A percentile compares a stretch with the other conserved stretches of the same genome.
These are phyloP conservation scores for Meloidogyne exigua DNA, from an alignment of 1,140 invertebrate species.

Conservation along the genomic window DNA sequence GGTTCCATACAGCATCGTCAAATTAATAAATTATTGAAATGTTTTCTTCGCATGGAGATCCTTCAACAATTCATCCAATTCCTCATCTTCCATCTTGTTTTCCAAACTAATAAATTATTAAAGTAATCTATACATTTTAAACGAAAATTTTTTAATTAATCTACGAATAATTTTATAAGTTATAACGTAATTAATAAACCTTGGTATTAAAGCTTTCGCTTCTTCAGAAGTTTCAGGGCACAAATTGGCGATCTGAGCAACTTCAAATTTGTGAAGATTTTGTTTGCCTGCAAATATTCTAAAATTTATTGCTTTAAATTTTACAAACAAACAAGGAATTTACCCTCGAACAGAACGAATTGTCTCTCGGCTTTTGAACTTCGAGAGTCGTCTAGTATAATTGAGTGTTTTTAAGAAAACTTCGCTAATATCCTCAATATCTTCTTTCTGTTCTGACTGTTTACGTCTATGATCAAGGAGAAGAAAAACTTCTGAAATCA, in stretches of 20 bases:
- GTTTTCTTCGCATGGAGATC: conserved; percentile 49
- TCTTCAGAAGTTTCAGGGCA: conserved; percentile 80
- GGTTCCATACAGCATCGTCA: background rate
- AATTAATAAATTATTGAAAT: conserved; percentile 43
- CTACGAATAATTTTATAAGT: too few relatives aligned
- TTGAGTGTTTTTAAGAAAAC: conserved; percentile 96
- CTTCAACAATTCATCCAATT: conserved; percentile 47
- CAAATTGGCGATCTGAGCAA: conserved; percentile 92
- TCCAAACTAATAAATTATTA: conserved; percentile 40
- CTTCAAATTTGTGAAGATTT: conserved; percentile 97
- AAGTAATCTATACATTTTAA: too few relatives aligned
- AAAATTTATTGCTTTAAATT: conserved; percentile 25
- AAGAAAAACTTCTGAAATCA: conserved; percentile 98
- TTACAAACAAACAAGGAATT: conserved; percentile 33
- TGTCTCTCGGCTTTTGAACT: conserved; percentile 94
- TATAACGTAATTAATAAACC: conserved; percentile 26
- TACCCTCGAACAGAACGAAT: conserved; percentile 81
- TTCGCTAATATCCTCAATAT: conserved; percentile 77
- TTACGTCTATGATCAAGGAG: conserved; percentile 91
- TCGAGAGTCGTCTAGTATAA: conserved; percentile 87
- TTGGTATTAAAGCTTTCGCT: conserved; percentile 56
- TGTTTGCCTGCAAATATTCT: conserved; percentile 78
- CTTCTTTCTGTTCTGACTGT: conserved; percentile 94
- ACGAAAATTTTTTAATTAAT: too few relatives aligned
- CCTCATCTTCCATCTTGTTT: conserved; percentile 48